These are phyloP conservation scores for Drosophila littoralis DNA, from an alignment of 1,140 invertebrate genomes.

Conservation along the genomic window DNA sequence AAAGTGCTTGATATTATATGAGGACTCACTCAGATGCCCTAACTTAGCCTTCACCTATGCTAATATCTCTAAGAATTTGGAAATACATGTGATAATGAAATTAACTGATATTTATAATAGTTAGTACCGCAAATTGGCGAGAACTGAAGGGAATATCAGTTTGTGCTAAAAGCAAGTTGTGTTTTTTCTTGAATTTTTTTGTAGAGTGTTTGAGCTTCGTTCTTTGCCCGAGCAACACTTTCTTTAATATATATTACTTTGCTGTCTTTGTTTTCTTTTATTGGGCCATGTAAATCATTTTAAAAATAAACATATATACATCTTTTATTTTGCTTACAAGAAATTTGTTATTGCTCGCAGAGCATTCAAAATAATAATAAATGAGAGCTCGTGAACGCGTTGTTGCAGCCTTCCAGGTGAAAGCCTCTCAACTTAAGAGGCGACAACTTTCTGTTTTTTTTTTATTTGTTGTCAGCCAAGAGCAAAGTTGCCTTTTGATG, in stretches of 20 bases:
- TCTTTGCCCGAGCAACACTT: not conserved
- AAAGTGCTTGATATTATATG: not conserved
- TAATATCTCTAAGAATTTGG: too few species aligned
- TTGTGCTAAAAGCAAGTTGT: too few species aligned
- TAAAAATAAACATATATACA: not conserved
- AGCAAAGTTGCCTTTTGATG: constrained; percentile 40
- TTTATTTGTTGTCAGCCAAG: constrained; percentile 6
- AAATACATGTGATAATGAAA: too few species aligned
- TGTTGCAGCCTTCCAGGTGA: constrained; percentile 18
- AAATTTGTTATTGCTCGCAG: not conserved
- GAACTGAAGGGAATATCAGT: too few species aligned
- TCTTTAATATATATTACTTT: not conserved
- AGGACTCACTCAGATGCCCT: not conserved
- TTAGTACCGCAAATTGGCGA: too few species aligned
- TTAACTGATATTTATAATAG: too few species aligned
- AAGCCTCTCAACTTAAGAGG: constrained; percentile 1
- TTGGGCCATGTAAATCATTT: not conserved
- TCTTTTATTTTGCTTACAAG: not conserved
- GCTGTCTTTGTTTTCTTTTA: not conserved
- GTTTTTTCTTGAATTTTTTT: not conserved
- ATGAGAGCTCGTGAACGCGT: constrained; percentile 1
- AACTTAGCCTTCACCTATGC: too few species aligned
- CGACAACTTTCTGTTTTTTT: constrained; percentile 9
- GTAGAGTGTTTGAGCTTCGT: not conserved
- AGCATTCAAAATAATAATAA: constrained; percentile 10